These are phyloP conservation scores for Leptocoma aspasia DNA, from an alignment of 2,113 vertebrate genomes.

Conservation along the genomic window DNA sequence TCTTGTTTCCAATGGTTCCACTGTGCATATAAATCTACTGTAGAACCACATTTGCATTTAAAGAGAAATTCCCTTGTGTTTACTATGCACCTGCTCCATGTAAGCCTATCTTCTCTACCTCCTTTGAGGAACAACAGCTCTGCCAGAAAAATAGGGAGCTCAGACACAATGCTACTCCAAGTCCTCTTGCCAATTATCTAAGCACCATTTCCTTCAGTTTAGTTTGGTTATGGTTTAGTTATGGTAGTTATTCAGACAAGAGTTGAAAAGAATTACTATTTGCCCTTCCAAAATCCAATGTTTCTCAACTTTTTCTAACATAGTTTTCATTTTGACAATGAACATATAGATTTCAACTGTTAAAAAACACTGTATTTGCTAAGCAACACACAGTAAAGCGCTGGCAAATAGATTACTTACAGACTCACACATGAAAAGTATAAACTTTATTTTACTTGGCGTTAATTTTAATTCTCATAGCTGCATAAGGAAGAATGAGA, in stretches of 20 bases:
- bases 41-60: slow-evolving; percentile 53
- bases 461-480: neutral
- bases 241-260: neutral
- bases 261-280: neutral
- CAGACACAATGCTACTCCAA: neutral
- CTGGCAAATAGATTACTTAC: neutral
- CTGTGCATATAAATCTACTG: neutral
- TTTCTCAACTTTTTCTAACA: neutral
- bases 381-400: neutral
- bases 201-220: slow-evolving; percentile 35
- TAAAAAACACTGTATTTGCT: neutral
- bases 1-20: slow-evolving; percentile 9
- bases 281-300: slow-evolving; percentile 3
- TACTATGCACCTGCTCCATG: slow-evolving; percentile 57
- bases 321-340: neutral
- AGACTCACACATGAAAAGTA: neutral
- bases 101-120: slow-evolving; percentile 1
- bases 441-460: neutral
- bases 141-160: slow-evolving; percentile 8
- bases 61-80: slow-evolving; percentile 45
- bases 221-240: slow-evolving; percentile 27
- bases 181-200: slow-evolving; percentile 10
- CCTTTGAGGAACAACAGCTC: slow-evolving; percentile 13
- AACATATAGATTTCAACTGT: neutral
- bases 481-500: neutral